Evolutionary conservation across 2,113 vertebrate genomes (phyloP).

Genomic region (Cnemophilus loriae): DNA sequence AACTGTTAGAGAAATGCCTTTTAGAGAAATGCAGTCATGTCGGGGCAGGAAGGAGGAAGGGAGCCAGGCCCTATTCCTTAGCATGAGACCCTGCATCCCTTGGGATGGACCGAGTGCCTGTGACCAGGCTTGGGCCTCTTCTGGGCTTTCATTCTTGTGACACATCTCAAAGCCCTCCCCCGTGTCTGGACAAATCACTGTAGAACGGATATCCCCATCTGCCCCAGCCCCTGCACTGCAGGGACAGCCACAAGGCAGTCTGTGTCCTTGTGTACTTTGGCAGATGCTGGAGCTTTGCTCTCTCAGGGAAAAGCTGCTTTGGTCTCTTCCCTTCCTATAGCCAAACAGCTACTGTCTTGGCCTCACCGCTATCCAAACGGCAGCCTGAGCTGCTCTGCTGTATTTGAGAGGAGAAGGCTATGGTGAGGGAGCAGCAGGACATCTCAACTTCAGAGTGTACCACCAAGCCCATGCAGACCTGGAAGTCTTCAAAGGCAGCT

Average conservation of each 20-base stretch:
- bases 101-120: rapidly evolving
- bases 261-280: constrained; percentile 32
- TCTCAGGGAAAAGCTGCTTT: neutral
- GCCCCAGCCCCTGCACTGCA: neutral
- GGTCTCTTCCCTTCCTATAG: neutral
- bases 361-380: neutral
- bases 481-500: neutral
- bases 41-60: neutral
- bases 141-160: neutral
- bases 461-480: rapidly evolving
- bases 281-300: neutral
- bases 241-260: neutral
- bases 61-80: neutral
- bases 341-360: constrained; percentile 13
- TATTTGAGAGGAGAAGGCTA: neutral
- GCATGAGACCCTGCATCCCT: neutral
- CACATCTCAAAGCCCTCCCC: neutral
- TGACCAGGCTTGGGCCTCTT: neutral
- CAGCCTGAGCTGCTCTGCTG: neutral
- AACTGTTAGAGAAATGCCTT: rapidly evolving
- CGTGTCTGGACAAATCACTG: neutral
- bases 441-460: neutral
- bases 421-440: neutral
- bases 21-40: neutral
- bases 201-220: neutral